phyloP scores from a whole-genome alignment of 1,140 invertebrate genomes.

The Leptopilina clavipes region DNA sequence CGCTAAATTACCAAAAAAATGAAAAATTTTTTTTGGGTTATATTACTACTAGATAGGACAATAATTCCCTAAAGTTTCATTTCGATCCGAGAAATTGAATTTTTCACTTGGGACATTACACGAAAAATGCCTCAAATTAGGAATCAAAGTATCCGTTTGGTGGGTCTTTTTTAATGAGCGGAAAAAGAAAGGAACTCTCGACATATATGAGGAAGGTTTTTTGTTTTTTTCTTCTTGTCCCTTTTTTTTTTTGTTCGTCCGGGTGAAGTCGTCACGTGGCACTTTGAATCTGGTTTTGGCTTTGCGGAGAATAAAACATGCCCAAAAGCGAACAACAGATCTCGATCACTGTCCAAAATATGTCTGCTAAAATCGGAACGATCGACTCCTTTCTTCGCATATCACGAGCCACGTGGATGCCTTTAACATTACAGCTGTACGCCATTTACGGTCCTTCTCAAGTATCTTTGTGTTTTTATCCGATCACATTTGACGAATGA shows the following conservation, averaged over 20 bases:
- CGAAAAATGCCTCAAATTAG: too few species aligned
- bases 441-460: constrained; percentile 57
- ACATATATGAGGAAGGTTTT: background rate
- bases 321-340: constrained; percentile 55
- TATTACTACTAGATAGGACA: too few species aligned
- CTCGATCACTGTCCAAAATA: constrained; percentile 56
- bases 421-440: constrained; percentile 55
- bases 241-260: background rate
- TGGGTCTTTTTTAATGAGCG: constrained; percentile 2
- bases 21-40: too few species aligned
- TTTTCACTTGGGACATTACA: too few species aligned
- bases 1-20: too few species aligned
- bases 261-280: constrained; percentile 30
- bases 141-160: constrained; percentile 5
- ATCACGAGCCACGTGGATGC: constrained; percentile 49
- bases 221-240: too few species aligned
- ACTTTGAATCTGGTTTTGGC: constrained; percentile 44
- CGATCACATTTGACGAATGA: constrained; percentile 60
- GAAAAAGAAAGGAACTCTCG: background rate
- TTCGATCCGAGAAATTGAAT: too few species aligned
- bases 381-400: constrained; percentile 58
- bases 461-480: constrained; percentile 57
- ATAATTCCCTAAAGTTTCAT: too few species aligned
- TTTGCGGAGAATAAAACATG: constrained; percentile 43
- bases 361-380: constrained; percentile 59